Percentiles rank a stretch among this genome's conserved stretches.
phyloP scores from a whole-genome alignment of 2,113 vertebrate genomes.

The Ovis canadensis region DNA sequence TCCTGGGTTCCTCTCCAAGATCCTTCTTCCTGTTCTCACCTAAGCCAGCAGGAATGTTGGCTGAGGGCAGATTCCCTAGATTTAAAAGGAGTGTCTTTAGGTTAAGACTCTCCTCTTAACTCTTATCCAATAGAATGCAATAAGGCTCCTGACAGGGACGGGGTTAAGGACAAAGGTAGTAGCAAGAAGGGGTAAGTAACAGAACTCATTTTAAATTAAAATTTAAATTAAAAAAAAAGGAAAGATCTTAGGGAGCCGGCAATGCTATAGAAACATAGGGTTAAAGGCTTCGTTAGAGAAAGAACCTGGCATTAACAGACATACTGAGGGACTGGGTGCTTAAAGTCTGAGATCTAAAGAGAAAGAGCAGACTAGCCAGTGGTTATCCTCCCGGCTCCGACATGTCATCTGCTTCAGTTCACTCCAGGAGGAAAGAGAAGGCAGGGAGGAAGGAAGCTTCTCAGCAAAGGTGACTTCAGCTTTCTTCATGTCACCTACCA shows the following conservation, averaged over 20 bases:
- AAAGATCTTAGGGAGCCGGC: not conserved
- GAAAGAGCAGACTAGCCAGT: not conserved
- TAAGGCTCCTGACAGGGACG: not conserved
- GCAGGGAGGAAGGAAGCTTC: not conserved
- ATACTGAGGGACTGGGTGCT: not conserved
- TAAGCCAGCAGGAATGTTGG: conserved; percentile 48
- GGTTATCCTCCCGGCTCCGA: not conserved
- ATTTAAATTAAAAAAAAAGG: not conserved
- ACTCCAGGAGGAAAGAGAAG: not conserved
- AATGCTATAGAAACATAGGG: conserved; percentile 17
- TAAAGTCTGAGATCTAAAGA: not conserved
- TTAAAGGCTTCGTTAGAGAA: not conserved
- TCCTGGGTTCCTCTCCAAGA: not conserved
- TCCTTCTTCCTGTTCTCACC: conserved; percentile 16
- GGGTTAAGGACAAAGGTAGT: not conserved
- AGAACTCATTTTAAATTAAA: conserved; percentile 56
- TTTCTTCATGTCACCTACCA: not conserved
- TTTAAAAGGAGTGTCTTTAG: not conserved
- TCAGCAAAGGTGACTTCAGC: not conserved
- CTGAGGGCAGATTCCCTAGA: not conserved
- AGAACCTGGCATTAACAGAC: not conserved
- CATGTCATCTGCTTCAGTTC: not conserved
- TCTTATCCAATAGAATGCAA: not conserved
- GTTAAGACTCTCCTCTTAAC: not conserved
- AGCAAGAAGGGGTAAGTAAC: conserved; percentile 25